phyloP scores from a whole-genome alignment of 1,140 invertebrate genomes.

The Zaprionus inermis region DNA sequence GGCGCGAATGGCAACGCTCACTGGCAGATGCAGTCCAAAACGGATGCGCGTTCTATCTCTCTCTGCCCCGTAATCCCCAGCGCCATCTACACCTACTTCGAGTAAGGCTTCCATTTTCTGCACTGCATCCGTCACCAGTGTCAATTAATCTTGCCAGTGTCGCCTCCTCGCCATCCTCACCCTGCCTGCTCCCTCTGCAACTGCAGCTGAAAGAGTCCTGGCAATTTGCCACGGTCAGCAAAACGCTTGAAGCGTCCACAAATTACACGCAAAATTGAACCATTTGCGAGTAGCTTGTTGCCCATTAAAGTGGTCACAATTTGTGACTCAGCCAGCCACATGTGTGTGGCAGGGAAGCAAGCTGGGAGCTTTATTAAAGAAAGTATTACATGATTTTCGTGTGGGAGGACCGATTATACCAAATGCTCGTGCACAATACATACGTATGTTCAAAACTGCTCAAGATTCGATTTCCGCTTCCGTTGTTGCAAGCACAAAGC shows the following conservation, averaged over 20 bases:
- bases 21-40: not conserved
- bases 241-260: conserved; percentile 29
- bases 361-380: conserved; percentile 26
- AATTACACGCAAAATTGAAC: conserved; percentile 74
- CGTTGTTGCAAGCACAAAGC: conserved; percentile 69
- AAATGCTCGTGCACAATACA: conserved; percentile 38
- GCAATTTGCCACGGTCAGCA: conserved; percentile 66
- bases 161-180: too few relatives aligned
- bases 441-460: conserved; percentile 64
- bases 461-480: conserved; percentile 82
- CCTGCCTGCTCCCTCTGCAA: not conserved
- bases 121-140: conserved; percentile 43
- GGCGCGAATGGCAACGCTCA: conserved; percentile 14
- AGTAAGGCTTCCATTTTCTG: conserved; percentile 18
- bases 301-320: conserved; percentile 73
- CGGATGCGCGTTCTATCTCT: too few relatives aligned
- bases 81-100: not conserved
- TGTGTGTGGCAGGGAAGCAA: not conserved
- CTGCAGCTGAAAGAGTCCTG: conserved; percentile 16
- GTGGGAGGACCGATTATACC: conserved; percentile 20
- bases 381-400: conserved; percentile 53
- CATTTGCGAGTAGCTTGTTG: conserved; percentile 65
- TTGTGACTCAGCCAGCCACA: conserved; percentile 35
- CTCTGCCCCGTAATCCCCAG: not conserved
- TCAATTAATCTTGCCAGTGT: conserved; percentile 14